phyloP scores from a whole-genome alignment of 2,888 invertebrate genomes.

The Coenonympha arcania region DNA sequence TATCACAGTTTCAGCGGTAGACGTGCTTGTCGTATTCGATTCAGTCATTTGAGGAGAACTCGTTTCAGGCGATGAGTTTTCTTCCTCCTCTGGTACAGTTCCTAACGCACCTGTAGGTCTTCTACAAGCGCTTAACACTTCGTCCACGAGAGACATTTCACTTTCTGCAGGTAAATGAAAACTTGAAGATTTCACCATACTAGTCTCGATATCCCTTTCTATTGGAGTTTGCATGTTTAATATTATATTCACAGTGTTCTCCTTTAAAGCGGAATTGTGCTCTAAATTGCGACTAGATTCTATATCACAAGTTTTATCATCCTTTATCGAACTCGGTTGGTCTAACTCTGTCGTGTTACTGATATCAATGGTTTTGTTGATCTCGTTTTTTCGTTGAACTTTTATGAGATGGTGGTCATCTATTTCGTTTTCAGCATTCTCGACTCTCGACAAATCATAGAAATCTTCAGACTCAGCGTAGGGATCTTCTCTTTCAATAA shows the following conservation, averaged over 20 bases:
- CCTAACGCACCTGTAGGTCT: constrained; percentile 65
- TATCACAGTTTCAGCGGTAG: constrained; percentile 82
- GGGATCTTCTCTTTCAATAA: constrained; percentile 66
- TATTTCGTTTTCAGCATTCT: constrained; percentile 62
- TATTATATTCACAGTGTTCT: constrained; percentile 62
- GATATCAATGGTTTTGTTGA: constrained; percentile 58
- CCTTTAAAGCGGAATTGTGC: constrained; percentile 54
- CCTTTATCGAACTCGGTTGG: constrained; percentile 38
- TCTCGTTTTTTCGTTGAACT: constrained; percentile 67
- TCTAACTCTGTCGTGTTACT: constrained; percentile 44
- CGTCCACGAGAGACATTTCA: constrained; percentile 63
- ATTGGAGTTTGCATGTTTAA: constrained; percentile 45
- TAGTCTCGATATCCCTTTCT: constrained; percentile 47
- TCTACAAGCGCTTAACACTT: constrained; percentile 62
- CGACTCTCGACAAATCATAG: constrained; percentile 53
- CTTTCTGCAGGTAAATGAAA: constrained; percentile 53
- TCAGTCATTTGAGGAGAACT: constrained; percentile 77
- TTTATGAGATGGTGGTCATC: constrained; percentile 60
- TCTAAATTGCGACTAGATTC: constrained; percentile 57
- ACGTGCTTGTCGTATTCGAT: constrained; percentile 78
- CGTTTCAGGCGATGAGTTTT: constrained; percentile 69
- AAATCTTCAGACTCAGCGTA: constrained; percentile 63
- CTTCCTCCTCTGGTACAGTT: constrained; percentile 78
- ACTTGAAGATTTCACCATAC: constrained; percentile 56
- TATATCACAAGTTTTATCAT: constrained; percentile 48